Percentiles rank a stretch among this genome's conserved stretches.
Evolutionary conservation across 1,140 invertebrate genomes (phyloP).

Genomic region (Physella acuta): DNA sequence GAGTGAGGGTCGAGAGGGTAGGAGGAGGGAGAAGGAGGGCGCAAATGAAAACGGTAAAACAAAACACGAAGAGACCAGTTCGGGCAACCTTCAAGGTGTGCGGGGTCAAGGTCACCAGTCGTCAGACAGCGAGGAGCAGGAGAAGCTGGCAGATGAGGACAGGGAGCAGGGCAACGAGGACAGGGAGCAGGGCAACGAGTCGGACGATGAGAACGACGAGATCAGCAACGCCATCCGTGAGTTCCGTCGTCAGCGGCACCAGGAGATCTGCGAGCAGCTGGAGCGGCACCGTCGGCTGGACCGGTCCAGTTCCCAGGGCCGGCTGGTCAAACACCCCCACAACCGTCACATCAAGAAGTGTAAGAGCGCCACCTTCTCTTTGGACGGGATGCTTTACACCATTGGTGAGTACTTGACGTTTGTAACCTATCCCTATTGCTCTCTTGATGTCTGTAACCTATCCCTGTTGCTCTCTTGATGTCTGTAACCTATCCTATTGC

Average conservation of each 20-base stretch:
- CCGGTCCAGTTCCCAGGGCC: neutral
- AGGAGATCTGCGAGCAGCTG: slow-evolving; percentile 3
- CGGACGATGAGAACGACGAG: neutral
- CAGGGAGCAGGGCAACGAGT: neutral
- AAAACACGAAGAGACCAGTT: too few relatives aligned
- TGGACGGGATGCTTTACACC: slow-evolving; percentile 22
- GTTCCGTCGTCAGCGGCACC: slow-evolving; percentile 12
- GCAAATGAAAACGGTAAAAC: neutral
- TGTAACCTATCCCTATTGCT: too few relatives aligned
- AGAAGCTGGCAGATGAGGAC: neutral
- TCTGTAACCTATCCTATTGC: too few relatives aligned
- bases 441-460: too few relatives aligned
- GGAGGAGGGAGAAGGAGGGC: neutral
- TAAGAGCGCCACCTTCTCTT: slow-evolving; percentile 20
- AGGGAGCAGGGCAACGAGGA: neutral
- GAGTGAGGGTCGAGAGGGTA: neutral
- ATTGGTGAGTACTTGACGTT: slow-evolving; percentile 23
- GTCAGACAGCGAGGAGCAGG: neutral
- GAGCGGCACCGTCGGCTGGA: neutral
- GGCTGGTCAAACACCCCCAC: neutral
- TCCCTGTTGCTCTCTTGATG: too few relatives aligned
- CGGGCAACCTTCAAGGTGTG: too few relatives aligned
- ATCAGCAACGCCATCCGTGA: neutral
- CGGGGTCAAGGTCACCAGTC: too few relatives aligned
- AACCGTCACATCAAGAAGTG: slow-evolving; percentile 24